phyloP scores from a whole-genome alignment of 2,113 vertebrate species.

The Chionis minor region DNA sequence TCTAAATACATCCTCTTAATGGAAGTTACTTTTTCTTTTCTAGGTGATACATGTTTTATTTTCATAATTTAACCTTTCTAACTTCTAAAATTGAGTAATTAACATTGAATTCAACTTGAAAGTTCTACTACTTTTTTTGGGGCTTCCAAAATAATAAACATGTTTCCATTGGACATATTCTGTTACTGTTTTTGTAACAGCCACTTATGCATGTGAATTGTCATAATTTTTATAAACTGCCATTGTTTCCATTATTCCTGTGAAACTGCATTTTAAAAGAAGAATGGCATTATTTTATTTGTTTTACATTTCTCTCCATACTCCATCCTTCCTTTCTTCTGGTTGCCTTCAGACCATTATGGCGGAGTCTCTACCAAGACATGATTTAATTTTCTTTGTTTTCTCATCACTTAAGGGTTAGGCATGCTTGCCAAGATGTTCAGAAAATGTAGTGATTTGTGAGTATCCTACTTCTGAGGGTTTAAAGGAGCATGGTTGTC shows the following conservation, averaged over 20 bases:
- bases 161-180: background rate
- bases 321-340: background rate
- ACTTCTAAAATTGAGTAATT: background rate
- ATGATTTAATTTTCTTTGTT: background rate
- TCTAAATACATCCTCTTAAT: background rate
- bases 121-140: background rate
- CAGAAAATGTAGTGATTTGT: background rate
- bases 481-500: slow-evolving; percentile 20
- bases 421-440: background rate
- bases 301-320: background rate
- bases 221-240: background rate
- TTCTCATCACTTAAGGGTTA: background rate
- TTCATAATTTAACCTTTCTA: background rate
- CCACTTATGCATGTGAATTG: background rate
- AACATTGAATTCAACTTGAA: background rate
- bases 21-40: background rate
- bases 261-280: background rate
- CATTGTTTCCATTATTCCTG: background rate
- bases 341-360: background rate
- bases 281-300: background rate
- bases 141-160: background rate
- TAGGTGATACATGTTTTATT: background rate
- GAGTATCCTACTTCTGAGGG: background rate
- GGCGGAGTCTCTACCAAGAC: background rate
- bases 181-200: background rate